Evolutionary conservation across 2,113 vertebrate species (phyloP).

Genomic region (Hippoglossus stenolepis): DNA sequence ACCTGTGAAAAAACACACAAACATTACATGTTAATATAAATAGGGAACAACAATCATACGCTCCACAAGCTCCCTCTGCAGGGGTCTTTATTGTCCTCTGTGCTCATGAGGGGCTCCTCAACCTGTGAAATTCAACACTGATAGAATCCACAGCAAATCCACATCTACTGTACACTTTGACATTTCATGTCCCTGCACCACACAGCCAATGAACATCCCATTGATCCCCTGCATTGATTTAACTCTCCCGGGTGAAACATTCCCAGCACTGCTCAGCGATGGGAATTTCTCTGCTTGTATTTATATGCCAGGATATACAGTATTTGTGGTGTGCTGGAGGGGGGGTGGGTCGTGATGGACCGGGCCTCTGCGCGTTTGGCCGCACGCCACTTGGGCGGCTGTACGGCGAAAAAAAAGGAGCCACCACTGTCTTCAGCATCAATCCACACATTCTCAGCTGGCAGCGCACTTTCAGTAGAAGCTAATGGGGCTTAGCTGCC

Average conservation of each 20-base stretch:
- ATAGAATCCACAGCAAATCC: conserved; percentile 53
- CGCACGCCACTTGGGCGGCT: conserved; percentile 3
- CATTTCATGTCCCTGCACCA: conserved; percentile 56
- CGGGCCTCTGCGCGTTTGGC: conserved; percentile 52
- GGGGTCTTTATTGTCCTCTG: conserved; percentile 17
- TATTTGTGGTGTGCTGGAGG: conserved; percentile 31
- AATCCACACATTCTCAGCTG: conserved; percentile 35
- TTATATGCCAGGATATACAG: conserved; percentile 23
- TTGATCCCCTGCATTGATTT: conserved; percentile 62
- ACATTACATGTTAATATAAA: neutral
- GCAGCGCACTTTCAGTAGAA: conserved; percentile 40
- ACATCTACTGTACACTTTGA: conserved; percentile 37
- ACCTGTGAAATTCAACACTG: conserved; percentile 33
- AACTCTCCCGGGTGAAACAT: conserved; percentile 49
- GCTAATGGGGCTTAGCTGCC: conserved; percentile 57
- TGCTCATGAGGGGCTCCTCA: conserved; percentile 6
- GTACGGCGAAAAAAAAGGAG: conserved; percentile 11
- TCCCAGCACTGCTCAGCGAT: conserved; percentile 19
- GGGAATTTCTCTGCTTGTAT: conserved; percentile 31
- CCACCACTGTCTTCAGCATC: conserved; percentile 34
- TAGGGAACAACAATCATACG: neutral
- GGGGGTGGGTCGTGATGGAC: conserved; percentile 33
- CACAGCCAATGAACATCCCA: conserved; percentile 60
- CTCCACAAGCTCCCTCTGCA: neutral
- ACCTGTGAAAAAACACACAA: neutral